Conservation (phyloP, 30 jellyfish, hydroid and myxozoan species). For the Mastigias papua region DNA sequence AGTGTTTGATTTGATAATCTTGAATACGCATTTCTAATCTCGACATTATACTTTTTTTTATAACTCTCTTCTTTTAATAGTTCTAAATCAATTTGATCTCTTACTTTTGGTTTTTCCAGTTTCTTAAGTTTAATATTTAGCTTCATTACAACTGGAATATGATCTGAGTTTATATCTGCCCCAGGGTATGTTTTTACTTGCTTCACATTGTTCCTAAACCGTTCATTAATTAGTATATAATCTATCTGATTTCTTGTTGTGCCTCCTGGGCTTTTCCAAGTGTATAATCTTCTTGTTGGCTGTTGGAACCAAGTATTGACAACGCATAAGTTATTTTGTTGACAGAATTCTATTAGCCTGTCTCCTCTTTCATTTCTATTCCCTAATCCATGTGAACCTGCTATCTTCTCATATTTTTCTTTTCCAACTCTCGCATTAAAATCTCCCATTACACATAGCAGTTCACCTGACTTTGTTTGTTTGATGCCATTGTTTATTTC, state of each 20-base stretch:
- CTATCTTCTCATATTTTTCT: conserved; percentile 5
- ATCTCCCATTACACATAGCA: conserved; percentile 47
- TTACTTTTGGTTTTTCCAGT: not conserved
- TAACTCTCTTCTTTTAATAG: not conserved
- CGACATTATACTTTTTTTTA: not conserved
- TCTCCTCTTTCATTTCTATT: too few species aligned
- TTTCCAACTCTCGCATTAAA: conserved; percentile 18
- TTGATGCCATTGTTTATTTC: conserved; percentile 1
- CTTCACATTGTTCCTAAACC: not conserved
- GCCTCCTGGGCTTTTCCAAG: conserved; percentile 28
- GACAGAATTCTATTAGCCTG: not conserved
- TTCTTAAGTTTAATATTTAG: not conserved
- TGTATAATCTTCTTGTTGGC: conserved; percentile 17
- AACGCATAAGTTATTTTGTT: not conserved
- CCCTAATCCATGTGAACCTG: too few species aligned
- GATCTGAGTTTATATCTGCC: too few species aligned
- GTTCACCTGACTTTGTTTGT: conserved; percentile 32
- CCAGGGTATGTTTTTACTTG: not conserved
- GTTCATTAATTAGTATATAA: not conserved
- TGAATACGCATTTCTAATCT: not conserved
- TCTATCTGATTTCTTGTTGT: not conserved
- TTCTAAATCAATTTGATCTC: not conserved
- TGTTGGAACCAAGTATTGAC: conserved; percentile 24
- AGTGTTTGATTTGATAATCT: not conserved
- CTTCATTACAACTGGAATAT: conserved; percentile 3